phyloP scores from a whole-genome alignment of 92 coral and sea anemone genomes.

The Zoanthus sociatus region DNA sequence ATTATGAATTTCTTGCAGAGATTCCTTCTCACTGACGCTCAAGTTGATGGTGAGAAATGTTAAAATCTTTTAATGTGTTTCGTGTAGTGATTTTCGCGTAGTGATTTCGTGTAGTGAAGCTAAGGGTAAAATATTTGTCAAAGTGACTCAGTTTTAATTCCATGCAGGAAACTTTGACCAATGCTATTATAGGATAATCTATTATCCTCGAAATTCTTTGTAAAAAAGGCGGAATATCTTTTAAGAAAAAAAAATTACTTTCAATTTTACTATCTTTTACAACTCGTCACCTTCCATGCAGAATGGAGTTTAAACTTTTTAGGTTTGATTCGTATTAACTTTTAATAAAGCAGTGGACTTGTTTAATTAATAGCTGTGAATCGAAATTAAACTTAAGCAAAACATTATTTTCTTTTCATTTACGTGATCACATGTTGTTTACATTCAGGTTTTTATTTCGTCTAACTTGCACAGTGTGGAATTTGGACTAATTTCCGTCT shows the following conservation, averaged over 20 bases:
- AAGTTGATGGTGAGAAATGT: slow-evolving; percentile 88
- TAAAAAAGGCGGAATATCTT: background rate
- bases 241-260: background rate
- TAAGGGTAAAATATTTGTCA: background rate
- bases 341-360: slow-evolving; percentile 17
- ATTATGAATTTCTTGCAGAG: slow-evolving; percentile 74
- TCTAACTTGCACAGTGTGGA: background rate
- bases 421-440: slow-evolving; percentile 8
- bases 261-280: background rate
- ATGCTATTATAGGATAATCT: background rate
- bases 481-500: slow-evolving; percentile 46
- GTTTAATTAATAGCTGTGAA: slow-evolving; percentile 23
- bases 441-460: background rate
- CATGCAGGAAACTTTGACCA: background rate
- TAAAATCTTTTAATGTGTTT: slow-evolving; percentile 42
- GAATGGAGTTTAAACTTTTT: background rate
- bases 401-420: background rate
- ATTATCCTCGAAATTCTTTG: background rate
- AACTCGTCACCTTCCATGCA: background rate
- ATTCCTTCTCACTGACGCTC: slow-evolving; percentile 92
- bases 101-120: background rate
- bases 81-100: too few relatives aligned
- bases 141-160: background rate
- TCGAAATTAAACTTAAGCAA: background rate
- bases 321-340: slow-evolving; percentile 31